Conservation (phyloP, 2,113 vertebrate genomes). For the Osmerus mordax region DNA sequence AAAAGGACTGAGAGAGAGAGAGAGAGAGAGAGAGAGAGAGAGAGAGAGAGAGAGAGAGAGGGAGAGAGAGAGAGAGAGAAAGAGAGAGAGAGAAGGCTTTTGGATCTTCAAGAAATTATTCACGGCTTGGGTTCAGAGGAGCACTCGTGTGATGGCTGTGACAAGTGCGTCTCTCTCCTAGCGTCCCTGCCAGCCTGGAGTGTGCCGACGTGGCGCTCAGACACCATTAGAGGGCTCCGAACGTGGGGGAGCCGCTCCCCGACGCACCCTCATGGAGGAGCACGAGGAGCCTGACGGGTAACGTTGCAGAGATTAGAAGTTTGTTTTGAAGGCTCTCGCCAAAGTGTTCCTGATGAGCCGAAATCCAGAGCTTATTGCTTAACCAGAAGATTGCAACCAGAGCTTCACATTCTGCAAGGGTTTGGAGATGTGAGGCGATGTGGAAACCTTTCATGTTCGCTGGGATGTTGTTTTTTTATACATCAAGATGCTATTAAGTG, state of each 20-base stretch:
- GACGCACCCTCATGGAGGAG: constrained; percentile 43
- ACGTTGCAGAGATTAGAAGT: constrained; percentile 50
- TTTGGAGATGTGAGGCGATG: constrained; percentile 45
- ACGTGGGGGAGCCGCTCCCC: constrained; percentile 43
- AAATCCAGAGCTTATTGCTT: constrained; percentile 54
- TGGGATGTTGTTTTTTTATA: constrained; percentile 23
- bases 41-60: constrained; percentile 15
- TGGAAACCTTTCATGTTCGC: constrained; percentile 47
- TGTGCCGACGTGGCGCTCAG: constrained; percentile 47
- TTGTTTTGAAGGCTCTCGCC: constrained; percentile 62
- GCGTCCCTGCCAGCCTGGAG: constrained; percentile 54
- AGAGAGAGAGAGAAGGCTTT: constrained; percentile 24
- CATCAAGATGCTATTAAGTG: constrained; percentile 24
- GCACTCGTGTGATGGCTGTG: constrained; percentile 59
- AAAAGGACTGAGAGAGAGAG: constrained; percentile 5
- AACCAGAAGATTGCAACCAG: constrained; percentile 35
- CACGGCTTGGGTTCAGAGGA: constrained; percentile 66
- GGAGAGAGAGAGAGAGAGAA: constrained; percentile 6
- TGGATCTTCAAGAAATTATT: constrained; percentile 67
- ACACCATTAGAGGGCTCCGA: constrained; percentile 67
- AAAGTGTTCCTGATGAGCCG: constrained; percentile 46
- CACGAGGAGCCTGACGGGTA: constrained; percentile 32
- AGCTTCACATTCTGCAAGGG: constrained; percentile 25
- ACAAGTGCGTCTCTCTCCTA: constrained; percentile 62
- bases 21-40: background rate